Conservation (phyloP, 2,797 vertebrate genomes). For the Erpetoichthys calabaricus region DNA sequence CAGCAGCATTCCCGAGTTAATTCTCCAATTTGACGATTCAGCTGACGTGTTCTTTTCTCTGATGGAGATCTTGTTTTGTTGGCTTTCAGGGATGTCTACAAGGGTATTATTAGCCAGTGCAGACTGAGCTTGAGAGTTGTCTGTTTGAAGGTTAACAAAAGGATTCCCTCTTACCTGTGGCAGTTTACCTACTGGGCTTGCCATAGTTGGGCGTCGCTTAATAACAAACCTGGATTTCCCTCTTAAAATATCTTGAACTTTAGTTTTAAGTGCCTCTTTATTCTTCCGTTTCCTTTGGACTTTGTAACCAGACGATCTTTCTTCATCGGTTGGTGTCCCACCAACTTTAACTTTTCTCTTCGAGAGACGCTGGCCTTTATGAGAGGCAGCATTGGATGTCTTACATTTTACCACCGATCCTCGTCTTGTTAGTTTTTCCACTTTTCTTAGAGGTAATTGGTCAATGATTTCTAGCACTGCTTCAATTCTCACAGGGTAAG, state of each 20-base stretch:
- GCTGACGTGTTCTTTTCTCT: too few species aligned
- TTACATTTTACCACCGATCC: conserved; percentile 40
- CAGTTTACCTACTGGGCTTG: too few species aligned
- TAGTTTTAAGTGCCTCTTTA: conserved; percentile 43
- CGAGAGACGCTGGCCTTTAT: conserved; percentile 28
- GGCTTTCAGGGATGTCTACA: too few species aligned
- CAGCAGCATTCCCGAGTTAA: too few species aligned
- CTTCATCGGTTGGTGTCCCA: conserved; percentile 29
- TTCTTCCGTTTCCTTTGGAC: conserved; percentile 32
- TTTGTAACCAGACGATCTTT: conserved; percentile 24
- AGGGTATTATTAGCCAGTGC: too few species aligned
- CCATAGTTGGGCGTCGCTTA: conserved; percentile 27
- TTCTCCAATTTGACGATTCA: too few species aligned
- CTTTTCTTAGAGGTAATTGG: conserved; percentile 51
- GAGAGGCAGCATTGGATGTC: conserved; percentile 35
- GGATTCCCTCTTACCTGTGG: neutral
- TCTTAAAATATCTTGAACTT: conserved; percentile 49
- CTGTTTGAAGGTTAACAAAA: neutral
- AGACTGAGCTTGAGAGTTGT: neutral
- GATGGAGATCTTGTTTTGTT: too few species aligned
- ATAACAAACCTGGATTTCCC: conserved; percentile 53
- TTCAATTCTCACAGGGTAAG: conserved; percentile 51
- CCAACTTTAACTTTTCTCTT: conserved; percentile 11
- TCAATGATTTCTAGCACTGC: conserved; percentile 56
- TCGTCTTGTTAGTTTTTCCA: conserved; percentile 54